Conservation (phyloP, 2,888 invertebrate genomes). For the Perizoma affinitatum region DNA sequence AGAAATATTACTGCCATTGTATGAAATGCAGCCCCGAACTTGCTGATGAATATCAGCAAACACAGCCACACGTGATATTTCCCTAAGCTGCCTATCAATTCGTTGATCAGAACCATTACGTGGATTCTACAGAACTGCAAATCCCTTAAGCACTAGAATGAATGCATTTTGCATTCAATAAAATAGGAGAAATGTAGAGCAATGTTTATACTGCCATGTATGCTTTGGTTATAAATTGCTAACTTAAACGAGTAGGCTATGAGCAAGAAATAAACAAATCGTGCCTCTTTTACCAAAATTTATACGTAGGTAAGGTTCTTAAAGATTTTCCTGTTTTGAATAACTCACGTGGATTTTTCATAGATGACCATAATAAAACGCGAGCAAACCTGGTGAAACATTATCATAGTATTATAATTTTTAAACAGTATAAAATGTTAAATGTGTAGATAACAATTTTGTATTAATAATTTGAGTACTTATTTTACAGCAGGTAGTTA, state of each 20-base stretch:
- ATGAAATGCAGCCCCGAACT: constrained; percentile 80
- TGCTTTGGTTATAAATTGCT: not conserved
- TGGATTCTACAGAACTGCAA: not conserved
- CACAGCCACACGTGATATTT: constrained; percentile 78
- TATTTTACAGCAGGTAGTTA: constrained; percentile 60
- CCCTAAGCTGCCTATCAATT: constrained; percentile 75
- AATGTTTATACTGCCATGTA: not conserved
- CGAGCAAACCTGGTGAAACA: too few relatives aligned
- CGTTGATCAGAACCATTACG: constrained; percentile 60
- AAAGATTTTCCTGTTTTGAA: too few relatives aligned
- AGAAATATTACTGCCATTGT: constrained; percentile 80
- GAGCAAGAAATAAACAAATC: not conserved
- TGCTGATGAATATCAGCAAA: constrained; percentile 67
- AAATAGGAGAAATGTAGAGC: not conserved
- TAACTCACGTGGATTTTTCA: too few relatives aligned
- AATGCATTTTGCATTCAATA: constrained; percentile 1
- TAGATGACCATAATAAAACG: too few relatives aligned
- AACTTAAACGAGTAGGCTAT: constrained; percentile 15
- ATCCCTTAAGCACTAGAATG: not conserved
- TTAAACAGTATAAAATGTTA: too few relatives aligned
- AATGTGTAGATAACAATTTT: too few relatives aligned
- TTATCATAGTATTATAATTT: too few relatives aligned
- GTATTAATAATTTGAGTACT: too few relatives aligned
- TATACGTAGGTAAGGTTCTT: too few relatives aligned
- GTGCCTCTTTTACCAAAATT: too few relatives aligned